Evolutionary conservation across 2,888 invertebrate genomes (phyloP), one percentile per base, ranked within the genome.

Genomic region (Tromatobia lineatoria): DNA sequence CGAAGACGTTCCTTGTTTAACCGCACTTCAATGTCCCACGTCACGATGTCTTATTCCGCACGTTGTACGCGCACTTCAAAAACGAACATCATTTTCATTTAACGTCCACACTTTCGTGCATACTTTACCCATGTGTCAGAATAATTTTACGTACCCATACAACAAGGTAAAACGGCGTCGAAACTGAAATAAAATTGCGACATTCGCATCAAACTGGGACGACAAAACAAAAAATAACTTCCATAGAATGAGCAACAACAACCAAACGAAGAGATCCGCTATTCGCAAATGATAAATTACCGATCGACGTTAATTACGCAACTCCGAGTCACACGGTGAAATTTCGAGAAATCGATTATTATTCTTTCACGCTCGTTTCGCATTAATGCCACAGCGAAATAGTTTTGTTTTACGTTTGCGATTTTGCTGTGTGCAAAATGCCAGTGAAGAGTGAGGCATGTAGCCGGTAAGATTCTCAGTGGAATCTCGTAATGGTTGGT

Each of bases 401-500:
- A 50, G 47, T 50, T 50, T 50, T 18, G 50, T 18, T 18, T 50
- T 50, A n/a, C 4, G 1, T 13, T 47, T 47, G 47, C 15, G 47
- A 50, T n/a, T 7, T 50, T 4, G 2, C 18, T n/a, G 50, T 18
- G 50, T 50, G 34, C 7, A 34, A 47, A 50, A 50, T 50, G 50
- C 50, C 45, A 45, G 45, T 45, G 50, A n/a, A 7, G 6, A 50
- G 50, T 50, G 50, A 15, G 50, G 18, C 18, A 7, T 50, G 18
- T 18, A 50, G 50, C 18, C n/a, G 50, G 8, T 6, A 18, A 18
- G 50, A 50, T 50, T 50, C 57, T 13, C 57, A 13, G 23, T 59
- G 82, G 79, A 83, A 83, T 83, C 71, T 76, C 66, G 80, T 83
- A 71, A 76, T 76, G 74, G 64, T 67, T 29, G 74, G 73, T 67